phyloP scores from a whole-genome alignment of 2,888 invertebrate genomes.

The Diloba caeruleocephala region DNA sequence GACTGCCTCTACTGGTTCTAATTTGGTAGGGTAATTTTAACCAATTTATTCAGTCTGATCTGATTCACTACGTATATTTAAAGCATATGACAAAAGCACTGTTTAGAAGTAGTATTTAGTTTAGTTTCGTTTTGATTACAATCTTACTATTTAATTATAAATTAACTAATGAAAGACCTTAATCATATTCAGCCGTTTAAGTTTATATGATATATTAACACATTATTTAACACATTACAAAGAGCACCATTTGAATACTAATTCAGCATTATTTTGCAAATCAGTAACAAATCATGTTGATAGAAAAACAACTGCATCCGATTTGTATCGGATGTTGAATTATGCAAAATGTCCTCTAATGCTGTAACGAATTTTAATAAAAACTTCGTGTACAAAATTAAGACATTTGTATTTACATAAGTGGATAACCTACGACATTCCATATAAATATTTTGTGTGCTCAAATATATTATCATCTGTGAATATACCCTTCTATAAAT shows the following conservation, averaged over 20 bases:
- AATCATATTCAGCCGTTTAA: slow-evolving; percentile 3
- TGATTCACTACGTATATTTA: too few relatives aligned
- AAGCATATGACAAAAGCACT: too few relatives aligned
- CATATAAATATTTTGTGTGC: slow-evolving; percentile 20
- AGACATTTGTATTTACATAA: slow-evolving; percentile 11
- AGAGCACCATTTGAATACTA: slow-evolving; percentile 34
- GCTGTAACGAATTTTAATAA: slow-evolving; percentile 18
- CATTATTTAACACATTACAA: slow-evolving; percentile 35
- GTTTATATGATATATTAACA: slow-evolving; percentile 34
- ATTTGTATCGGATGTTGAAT: slow-evolving; percentile 13
- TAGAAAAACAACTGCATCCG: slow-evolving; percentile 1
- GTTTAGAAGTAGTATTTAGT: too few relatives aligned
- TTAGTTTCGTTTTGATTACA: too few relatives aligned
- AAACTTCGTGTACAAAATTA: slow-evolving; percentile 10
- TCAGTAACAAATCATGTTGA: slow-evolving; percentile 13
- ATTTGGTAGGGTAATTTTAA: too few relatives aligned
- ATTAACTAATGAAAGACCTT: too few relatives aligned
- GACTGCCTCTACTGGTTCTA: too few relatives aligned
- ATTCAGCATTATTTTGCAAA: slow-evolving; percentile 24
- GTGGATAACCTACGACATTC: slow-evolving; percentile 23
- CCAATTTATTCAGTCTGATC: too few relatives aligned
- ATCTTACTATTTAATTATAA: too few relatives aligned
- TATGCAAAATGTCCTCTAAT: slow-evolving; percentile 21
- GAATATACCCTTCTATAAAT: too few relatives aligned
- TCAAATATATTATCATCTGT: too few relatives aligned